A percentile compares a stretch with the other conserved stretches of the same genome.
phyloP scores from a whole-genome alignment of 2,797 vertebrate genomes.

The Sylvia borin region DNA sequence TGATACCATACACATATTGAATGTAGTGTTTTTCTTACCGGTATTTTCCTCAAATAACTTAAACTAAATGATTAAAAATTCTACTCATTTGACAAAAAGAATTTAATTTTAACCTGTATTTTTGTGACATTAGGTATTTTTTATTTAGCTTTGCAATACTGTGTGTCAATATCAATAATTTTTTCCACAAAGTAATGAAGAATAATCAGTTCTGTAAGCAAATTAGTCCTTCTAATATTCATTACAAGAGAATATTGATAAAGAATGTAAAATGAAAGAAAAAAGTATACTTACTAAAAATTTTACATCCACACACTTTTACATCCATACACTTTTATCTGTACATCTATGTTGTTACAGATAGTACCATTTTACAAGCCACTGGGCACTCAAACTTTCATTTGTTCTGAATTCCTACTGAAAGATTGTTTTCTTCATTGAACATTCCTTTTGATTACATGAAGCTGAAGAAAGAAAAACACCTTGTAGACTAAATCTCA shows the following conservation, averaged over 20 bases:
- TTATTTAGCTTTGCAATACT: not conserved
- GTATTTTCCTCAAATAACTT: not conserved
- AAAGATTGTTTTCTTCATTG: not conserved
- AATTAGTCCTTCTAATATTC: not conserved
- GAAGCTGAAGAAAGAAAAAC: not conserved
- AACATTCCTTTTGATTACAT: not conserved
- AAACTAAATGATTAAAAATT: not conserved
- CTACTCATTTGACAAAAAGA: not conserved
- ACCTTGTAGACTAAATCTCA: not conserved
- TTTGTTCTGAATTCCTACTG: not conserved
- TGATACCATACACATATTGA: not conserved
- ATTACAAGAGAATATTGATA: not conserved
- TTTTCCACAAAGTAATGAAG: not conserved
- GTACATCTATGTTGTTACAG: fast-evolving
- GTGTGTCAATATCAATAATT: not conserved
- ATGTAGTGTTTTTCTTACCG: not conserved
- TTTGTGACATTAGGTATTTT: not conserved
- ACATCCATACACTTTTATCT: not conserved
- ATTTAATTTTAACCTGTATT: not conserved
- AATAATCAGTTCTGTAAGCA: not conserved
- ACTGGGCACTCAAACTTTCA: not conserved
- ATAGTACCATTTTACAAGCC: not conserved
- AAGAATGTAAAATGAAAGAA: not conserved
- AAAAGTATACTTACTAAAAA: not conserved
- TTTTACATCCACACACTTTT: fast-evolving